phyloP scores from a whole-genome alignment of 2,113 vertebrate genomes.

The Lonchura striata region DNA sequence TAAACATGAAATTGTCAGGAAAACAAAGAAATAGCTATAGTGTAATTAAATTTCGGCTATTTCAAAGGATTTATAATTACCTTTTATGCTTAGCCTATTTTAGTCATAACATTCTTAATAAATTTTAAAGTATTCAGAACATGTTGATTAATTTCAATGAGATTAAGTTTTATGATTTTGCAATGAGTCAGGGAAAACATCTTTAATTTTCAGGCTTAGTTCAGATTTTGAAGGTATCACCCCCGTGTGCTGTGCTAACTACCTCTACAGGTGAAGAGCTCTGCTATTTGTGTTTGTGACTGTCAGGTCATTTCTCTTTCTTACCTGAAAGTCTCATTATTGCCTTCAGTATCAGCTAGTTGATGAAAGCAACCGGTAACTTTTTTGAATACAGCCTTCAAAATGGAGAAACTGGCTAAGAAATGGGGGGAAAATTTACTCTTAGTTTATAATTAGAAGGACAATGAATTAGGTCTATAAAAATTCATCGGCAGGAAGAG shows the following conservation, averaged over 20 bases:
- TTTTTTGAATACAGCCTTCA: background rate
- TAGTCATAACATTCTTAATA: background rate
- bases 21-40: background rate
- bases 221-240: background rate
- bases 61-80: background rate
- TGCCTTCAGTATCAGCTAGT: background rate
- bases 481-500: background rate
- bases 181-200: background rate
- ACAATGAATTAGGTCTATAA: background rate
- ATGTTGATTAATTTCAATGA: background rate
- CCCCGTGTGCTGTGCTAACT: accelerated
- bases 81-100: background rate
- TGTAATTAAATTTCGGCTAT: background rate
- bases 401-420: background rate
- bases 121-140: background rate
- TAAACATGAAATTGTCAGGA: background rate
- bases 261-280: background rate
- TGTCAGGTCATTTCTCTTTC: background rate
- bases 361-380: background rate
- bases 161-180: background rate
- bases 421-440: background rate
- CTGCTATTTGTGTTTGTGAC: background rate
- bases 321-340: background rate
- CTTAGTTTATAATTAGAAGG: background rate
- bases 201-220: background rate